phyloP scores from a whole-genome alignment of 2,888 invertebrate species.

The Entomobrya multifasciata region DNA sequence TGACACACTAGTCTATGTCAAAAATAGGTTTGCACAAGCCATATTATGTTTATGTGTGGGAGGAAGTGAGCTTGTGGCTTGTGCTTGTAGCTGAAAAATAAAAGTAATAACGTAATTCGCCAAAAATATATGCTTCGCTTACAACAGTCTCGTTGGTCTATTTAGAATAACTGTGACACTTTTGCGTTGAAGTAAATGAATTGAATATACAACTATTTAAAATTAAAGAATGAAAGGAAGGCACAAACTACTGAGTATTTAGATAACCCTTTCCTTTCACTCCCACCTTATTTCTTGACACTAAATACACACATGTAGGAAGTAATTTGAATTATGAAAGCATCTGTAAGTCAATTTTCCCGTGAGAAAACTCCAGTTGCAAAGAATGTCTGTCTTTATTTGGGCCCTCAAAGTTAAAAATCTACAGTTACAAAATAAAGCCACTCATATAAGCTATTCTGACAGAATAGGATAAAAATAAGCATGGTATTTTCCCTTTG shows the following conservation, averaged over 20 bases:
- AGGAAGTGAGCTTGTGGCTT: neutral
- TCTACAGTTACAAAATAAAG: slow-evolving; percentile 7
- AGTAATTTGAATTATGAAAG: slow-evolving; percentile 31
- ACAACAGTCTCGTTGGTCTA: no score
- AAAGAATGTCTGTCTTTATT: neutral
- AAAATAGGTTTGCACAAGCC: neutral
- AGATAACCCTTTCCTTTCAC: neutral
- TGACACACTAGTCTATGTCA: no score
- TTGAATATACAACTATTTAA: no score
- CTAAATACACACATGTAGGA: no score
- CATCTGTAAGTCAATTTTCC: slow-evolving; percentile 40
- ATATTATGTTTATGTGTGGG: slow-evolving; percentile 5
- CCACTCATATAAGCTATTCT: no score
- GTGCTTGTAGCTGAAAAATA: slow-evolving; percentile 14
- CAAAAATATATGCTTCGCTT: neutral
- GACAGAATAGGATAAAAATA: slow-evolving; percentile 14
- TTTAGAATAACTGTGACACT: no score
- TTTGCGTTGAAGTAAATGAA: no score
- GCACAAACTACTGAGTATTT: no score
- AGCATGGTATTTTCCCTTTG: neutral
- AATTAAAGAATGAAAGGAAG: no score
- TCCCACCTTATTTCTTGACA: neutral
- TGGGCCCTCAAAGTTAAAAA: neutral
- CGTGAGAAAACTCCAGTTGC: slow-evolving; percentile 48
- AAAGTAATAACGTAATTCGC: slow-evolving; percentile 33